A percentile compares a stretch with the other conserved stretches of the same genome.
phyloP scores from a whole-genome alignment of 1,140 invertebrate genomes.

The Bombus confusus region DNA sequence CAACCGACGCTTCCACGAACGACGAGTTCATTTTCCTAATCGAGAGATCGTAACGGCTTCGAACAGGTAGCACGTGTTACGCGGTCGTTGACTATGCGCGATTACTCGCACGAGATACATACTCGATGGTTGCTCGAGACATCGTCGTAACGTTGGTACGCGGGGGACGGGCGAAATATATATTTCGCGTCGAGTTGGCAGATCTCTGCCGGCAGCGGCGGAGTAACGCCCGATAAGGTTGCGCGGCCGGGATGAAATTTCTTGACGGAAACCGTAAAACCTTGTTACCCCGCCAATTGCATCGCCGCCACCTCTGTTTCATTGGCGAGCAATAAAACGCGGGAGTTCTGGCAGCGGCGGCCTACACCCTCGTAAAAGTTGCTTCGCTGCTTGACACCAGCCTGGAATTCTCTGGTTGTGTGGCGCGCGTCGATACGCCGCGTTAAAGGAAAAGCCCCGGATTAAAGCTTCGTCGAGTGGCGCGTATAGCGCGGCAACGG shows the following conservation, averaged over 20 bases:
- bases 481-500: too few species aligned
- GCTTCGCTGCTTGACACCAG: background rate
- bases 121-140: background rate
- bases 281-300: conserved; percentile 25
- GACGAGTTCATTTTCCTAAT: background rate
- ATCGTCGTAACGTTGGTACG: background rate
- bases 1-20: background rate
- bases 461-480: background rate
- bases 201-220: conserved; percentile 45
- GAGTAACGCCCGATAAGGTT: conserved; percentile 56
- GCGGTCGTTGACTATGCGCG: background rate
- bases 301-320: conserved; percentile 33
- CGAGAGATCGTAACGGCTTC: background rate
- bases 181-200: conserved; percentile 21
- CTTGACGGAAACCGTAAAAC: conserved; percentile 51
- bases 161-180: background rate
- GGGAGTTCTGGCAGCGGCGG: background rate
- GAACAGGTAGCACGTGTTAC: background rate
- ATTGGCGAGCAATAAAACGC: conserved; percentile 36
- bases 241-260: conserved; percentile 41
- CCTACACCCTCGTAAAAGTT: conserved; percentile 31
- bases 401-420: background rate
- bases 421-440: too few species aligned
- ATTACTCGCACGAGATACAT: background rate
- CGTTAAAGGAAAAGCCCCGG: background rate